Conservation (phyloP, 1,140 invertebrate species). For the Listronotus oregonensis region DNA sequence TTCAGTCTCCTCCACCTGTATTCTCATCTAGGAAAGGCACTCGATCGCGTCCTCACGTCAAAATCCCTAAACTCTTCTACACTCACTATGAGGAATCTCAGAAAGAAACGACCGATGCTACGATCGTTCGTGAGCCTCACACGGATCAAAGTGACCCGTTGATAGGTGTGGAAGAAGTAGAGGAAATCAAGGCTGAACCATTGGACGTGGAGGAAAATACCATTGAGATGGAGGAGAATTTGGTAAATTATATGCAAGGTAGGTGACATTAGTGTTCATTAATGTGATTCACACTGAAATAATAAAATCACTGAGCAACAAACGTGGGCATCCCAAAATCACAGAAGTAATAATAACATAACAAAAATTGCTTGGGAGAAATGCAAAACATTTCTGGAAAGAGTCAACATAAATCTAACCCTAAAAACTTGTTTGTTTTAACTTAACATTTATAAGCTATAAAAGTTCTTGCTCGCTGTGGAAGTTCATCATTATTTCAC, state of each 20-base stretch:
- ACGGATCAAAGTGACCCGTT: constrained; percentile 36
- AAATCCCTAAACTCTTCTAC: constrained; percentile 51
- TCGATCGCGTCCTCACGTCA: constrained; percentile 49
- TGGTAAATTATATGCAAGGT: constrained; percentile 34
- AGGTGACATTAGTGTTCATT: background rate
- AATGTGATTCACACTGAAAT: too few species aligned
- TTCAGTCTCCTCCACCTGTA: constrained; percentile 43
- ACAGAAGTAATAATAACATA: too few species aligned
- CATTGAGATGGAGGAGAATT: constrained; percentile 43
- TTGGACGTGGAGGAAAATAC: constrained; percentile 39
- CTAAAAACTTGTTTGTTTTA: too few species aligned
- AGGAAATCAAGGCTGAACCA: constrained; percentile 47
- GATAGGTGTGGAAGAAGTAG: constrained; percentile 25
- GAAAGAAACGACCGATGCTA: constrained; percentile 32
- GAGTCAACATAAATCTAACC: too few species aligned
- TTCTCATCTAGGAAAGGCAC: constrained; percentile 49
- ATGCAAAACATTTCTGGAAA: too few species aligned
- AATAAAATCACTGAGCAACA: too few species aligned
- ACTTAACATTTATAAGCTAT: too few species aligned
- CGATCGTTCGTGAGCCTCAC: constrained; percentile 36
- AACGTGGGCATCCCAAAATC: too few species aligned
- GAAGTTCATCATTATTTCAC: too few species aligned
- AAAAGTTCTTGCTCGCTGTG: too few species aligned
- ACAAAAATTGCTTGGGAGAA: too few species aligned
- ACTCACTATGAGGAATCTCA: constrained; percentile 34